phyloP scores from a whole-genome alignment of 2,888 invertebrate genomes.

The Plagodis pulveraria region DNA sequence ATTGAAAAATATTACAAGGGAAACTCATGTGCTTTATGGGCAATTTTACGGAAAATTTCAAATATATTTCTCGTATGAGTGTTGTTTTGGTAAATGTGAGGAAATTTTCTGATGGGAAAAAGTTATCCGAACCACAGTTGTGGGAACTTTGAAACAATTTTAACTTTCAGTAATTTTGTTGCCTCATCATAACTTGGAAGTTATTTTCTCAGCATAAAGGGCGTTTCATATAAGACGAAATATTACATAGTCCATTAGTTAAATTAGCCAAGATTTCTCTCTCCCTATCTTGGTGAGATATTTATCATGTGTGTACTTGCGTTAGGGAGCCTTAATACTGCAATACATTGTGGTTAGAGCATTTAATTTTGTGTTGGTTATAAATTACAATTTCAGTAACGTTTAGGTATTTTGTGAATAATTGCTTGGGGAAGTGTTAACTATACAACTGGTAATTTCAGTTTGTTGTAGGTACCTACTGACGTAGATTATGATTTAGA shows the following conservation, averaged over 20 bases:
- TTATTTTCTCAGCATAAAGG: slow-evolving; percentile 49
- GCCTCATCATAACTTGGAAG: slow-evolving; percentile 41
- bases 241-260: slow-evolving; percentile 77
- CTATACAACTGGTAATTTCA: too few species aligned
- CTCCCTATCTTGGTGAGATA: slow-evolving; percentile 72
- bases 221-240: slow-evolving; percentile 50
- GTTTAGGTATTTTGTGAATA: slow-evolving; percentile 41
- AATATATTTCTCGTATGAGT: slow-evolving; percentile 24
- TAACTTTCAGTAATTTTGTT: slow-evolving; percentile 52
- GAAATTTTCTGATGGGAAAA: slow-evolving; percentile 37
- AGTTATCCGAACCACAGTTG: slow-evolving; percentile 39
- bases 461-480: too few species aligned
- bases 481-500: too few species aligned
- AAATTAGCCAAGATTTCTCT: slow-evolving; percentile 80
- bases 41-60: slow-evolving; percentile 23
- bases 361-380: slow-evolving; percentile 72
- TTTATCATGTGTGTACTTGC: slow-evolving; percentile 72
- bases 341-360: slow-evolving; percentile 77
- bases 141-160: slow-evolving; percentile 50
- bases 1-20: slow-evolving; percentile 50
- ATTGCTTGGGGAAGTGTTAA: slow-evolving; percentile 26
- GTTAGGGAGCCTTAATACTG: slow-evolving; percentile 61
- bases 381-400: slow-evolving; percentile 75
- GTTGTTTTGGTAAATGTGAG: slow-evolving; percentile 26
- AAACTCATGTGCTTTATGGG: slow-evolving; percentile 30